Percentiles rank a stretch among this genome's conserved stretches.
Conservation (phyloP, 2,113 vertebrate genomes). For the Pangasianodon gigas region DNA sequence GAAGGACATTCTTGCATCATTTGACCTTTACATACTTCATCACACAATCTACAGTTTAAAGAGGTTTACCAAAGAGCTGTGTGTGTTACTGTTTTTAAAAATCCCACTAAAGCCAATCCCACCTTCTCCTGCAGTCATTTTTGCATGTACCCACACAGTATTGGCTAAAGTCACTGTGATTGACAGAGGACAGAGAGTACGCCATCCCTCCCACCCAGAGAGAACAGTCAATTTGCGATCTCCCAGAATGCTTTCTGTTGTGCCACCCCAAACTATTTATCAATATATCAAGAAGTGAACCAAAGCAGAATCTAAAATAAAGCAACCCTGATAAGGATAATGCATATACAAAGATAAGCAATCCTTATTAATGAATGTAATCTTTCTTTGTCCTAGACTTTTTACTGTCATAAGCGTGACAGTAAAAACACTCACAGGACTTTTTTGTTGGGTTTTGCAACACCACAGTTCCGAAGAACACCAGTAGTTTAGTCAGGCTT, state of each 20-base stretch:
- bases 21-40: not conserved
- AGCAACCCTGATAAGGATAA: not conserved
- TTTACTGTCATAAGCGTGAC: not conserved
- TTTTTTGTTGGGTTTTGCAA: not conserved
- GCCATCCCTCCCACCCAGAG: not conserved
- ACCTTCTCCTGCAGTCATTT: no score
- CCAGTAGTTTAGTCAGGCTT: not conserved
- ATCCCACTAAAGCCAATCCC: not conserved
- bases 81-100: not conserved
- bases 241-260: not conserved
- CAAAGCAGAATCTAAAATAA: not conserved
- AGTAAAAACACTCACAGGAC: not conserved
- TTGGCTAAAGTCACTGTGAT: not conserved
- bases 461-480: not conserved
- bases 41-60: not conserved
- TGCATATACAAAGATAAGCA: not conserved
- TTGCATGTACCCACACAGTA: not conserved
- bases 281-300: not conserved
- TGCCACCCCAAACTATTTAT: not conserved
- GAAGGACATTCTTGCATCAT: not conserved
- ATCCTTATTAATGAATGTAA: not conserved
- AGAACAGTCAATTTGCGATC: not conserved
- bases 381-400: not conserved
- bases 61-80: not conserved
- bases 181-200: not conserved